Base-by-base conservation (phyloP, 2,888 invertebrate species). In the Imbricaverruca yamaguchii region DNA sequence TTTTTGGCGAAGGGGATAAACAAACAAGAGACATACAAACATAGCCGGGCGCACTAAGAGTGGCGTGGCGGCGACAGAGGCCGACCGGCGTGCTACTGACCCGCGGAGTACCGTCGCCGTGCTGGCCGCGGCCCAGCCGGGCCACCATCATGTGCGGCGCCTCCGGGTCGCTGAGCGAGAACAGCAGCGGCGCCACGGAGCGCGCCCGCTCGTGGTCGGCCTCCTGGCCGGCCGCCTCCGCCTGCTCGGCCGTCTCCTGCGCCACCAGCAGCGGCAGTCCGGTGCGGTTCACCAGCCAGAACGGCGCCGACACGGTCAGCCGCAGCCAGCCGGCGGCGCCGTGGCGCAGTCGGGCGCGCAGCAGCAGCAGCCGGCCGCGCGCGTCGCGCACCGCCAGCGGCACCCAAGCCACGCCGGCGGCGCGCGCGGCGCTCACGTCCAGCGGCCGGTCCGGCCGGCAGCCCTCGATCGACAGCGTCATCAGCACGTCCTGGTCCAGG, bases 241-340 rank as follows among this genome's bases (percentile, higher is more conserved):
- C 87, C 18, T 91, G 90, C 21, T 92, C 91, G 0, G 94, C 94
- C 21, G 86, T 85, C 87, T 95, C 96, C 88, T 98, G 97, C 84
- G 93, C 92, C 87, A 97, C 96, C 81, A 99, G 93, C 83, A 99
- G 89, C n/a, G 98, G 98, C 83, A 99, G 89, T 0, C 98, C 98
- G 11, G 97, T 94, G 87, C 94, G 94, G 89, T 99, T 98, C 82
- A 98, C 92, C 84, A 99, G 91, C 98, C 98, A 98, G 89, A 93
- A 97, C 6, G 95, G 93, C 6, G 94, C 93, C 80, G 92, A 93
- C 56, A 97, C 90, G 39, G 91, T 91, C 84, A 95, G 90, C 91
- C 92, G 86, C 82, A 86, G 82, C 56, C 61, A 74, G 80, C 82
- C 80, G 56, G 81, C 77, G 80, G 80, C 25, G 82, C 79, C 56